phyloP scores from a whole-genome alignment of 2,888 invertebrate genomes.

The Creontiades dilutus region DNA sequence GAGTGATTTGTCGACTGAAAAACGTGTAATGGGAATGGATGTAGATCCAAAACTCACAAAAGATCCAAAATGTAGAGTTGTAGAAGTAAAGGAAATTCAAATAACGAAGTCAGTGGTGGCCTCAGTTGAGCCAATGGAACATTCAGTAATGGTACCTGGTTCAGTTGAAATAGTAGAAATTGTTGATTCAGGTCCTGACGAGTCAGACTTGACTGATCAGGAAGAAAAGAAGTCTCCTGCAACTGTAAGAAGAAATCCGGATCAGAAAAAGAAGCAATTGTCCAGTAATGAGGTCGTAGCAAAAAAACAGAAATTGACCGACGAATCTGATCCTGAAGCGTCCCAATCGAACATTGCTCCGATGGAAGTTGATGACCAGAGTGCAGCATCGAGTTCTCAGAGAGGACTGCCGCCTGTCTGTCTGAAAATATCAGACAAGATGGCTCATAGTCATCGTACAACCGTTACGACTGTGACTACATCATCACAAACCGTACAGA shows the following conservation, averaged over 20 bases:
- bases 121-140: constrained; percentile 78
- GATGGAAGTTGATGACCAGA: constrained; percentile 40
- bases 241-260: constrained; percentile 74
- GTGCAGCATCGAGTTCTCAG: not conserved
- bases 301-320: constrained; percentile 76
- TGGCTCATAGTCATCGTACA: constrained; percentile 76
- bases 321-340: constrained; percentile 73
- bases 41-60: constrained; percentile 73
- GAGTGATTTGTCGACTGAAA: constrained; percentile 75
- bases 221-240: constrained; percentile 76
- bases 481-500: constrained; percentile 75
- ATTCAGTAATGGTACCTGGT: constrained; percentile 78
- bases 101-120: constrained; percentile 83
- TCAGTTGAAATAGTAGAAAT: constrained; percentile 80
- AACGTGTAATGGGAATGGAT: constrained; percentile 58
- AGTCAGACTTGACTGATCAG: constrained; percentile 75
- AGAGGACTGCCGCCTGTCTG: constrained; percentile 71
- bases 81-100: constrained; percentile 85
- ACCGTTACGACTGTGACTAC: constrained; percentile 76
- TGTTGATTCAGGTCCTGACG: constrained; percentile 77
- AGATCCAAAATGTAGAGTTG: constrained; percentile 80
- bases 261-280: constrained; percentile 75
- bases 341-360: not conserved
- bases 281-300: constrained; percentile 76
- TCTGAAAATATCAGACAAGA: constrained; percentile 77